Evolutionary conservation across 2,888 invertebrate species (phyloP).

Genomic region (Ectobius pallidus): DNA sequence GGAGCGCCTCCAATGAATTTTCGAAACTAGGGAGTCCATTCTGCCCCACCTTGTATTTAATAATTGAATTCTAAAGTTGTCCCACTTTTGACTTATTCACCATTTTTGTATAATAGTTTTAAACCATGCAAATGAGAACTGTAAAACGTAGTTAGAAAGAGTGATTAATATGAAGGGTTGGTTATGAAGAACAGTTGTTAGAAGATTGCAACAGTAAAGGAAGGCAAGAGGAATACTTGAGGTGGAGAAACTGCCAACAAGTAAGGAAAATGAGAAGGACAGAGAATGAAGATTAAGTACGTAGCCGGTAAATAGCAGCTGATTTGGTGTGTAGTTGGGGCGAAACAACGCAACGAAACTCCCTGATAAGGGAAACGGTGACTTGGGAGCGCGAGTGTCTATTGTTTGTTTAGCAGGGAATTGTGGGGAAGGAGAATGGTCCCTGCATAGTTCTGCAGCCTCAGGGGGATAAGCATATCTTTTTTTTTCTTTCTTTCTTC

Average conservation of each 20-base stretch:
- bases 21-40: too few species aligned
- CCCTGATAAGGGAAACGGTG: constrained; percentile 24
- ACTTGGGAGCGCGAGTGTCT: constrained; percentile 30
- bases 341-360: constrained; percentile 23
- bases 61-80: too few species aligned
- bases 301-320: constrained; percentile 32
- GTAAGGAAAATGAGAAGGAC: constrained; percentile 19
- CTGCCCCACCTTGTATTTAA: too few species aligned
- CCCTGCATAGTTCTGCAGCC: constrained; percentile 4
- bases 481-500: constrained; percentile 9
- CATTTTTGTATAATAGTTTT: too few species aligned
- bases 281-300: constrained; percentile 36
- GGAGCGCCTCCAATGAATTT: too few species aligned
- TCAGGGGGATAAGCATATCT: constrained; percentile 6
- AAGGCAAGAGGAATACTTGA: neutral
- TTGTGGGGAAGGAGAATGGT: constrained; percentile 26
- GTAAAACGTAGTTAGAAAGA: too few species aligned
- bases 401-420: constrained; percentile 33
- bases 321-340: constrained; percentile 26
- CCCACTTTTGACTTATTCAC: too few species aligned
- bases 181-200: too few species aligned
- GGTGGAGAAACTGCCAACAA: neutral
- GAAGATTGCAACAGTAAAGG: too few species aligned
- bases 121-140: too few species aligned
- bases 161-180: too few species aligned